These are phyloP conservation scores for Sicus ferrugineus DNA, from an alignment of 2,888 invertebrate species.

Conservation along the genomic window DNA sequence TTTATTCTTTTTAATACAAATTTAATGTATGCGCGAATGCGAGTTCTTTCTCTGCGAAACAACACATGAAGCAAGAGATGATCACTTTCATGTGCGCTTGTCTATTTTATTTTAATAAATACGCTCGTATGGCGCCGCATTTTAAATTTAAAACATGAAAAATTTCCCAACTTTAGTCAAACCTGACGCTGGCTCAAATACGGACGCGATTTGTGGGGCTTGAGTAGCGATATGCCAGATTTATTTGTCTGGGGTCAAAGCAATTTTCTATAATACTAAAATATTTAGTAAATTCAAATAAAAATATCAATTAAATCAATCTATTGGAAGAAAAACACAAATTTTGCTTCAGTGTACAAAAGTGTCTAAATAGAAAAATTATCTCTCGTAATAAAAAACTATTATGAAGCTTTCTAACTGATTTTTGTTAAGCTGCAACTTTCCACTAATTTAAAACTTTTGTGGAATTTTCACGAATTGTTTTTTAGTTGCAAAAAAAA, in stretches of 20 bases:
- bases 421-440: no score
- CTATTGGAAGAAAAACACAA: no score
- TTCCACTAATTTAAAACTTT: no score
- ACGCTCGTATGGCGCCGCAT: background rate
- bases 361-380: no score
- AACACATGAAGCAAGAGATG: background rate
- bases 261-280: background rate
- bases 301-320: background rate
- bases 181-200: constrained; percentile 12
- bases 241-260: background rate
- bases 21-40: constrained; percentile 4
- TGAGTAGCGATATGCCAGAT: background rate
- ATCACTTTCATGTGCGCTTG: background rate
- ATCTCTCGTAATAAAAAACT: no score
- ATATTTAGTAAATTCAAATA: no score
- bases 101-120: background rate
- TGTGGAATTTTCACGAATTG: no score
- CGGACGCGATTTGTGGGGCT: constrained; percentile 10
- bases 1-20: constrained; percentile 24
- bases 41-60: background rate
- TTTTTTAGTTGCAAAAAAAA: no score
- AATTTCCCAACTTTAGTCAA: constrained; percentile 13
- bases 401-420: no score
- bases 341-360: no score
- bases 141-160: background rate